Evolutionary conservation across 37 sponge, comb jelly and placozoan species (phyloP), one percentile per base, ranked within the genome.

Genomic region (Crambe crambe): DNA sequence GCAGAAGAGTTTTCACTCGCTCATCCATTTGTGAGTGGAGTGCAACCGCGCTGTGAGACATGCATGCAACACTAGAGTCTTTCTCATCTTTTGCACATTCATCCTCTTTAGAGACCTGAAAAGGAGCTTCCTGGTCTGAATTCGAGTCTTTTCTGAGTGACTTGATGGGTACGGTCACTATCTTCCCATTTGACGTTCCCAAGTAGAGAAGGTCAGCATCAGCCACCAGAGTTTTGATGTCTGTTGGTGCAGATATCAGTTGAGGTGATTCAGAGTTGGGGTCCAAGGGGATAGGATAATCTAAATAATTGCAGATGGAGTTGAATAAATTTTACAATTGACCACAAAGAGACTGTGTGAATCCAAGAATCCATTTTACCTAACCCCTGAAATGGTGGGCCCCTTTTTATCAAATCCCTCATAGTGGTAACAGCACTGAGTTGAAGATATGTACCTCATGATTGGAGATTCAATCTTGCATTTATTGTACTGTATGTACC

Each of bases 11-110:
- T 57, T 12, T 34, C 27, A 81, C 77, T 21, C 37, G 1, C 2
- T 60, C 38, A 61, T 86, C 81, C 39, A 69, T 78, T 0, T 81
- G 87, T 57, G 60, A 30, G 51, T 87, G 75, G 34, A 87, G 76
- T 6, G 87, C 73, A 25, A 76, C 39, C 8, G 72, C 80, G n/a
- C 37, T 76, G 25, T 75, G 56, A 8, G 70, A 38, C 12, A 70
- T 37, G 4, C 10, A 30, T 30, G 34, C 22, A 47, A 23, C 44
- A 22, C 23, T 18, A 4, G 15, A 3, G 4, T 32, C 54, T 8
- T 6, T 4, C 21, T 73, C 56, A 12, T 20, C 35, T n/a, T 6
- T 2, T 12, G 41, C 8, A 1, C 3, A n/a, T 21, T 36, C 35
- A 22, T 42, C 37, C 21, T 68, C 39, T 35, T 37, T 37, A 9